Evolutionary conservation across 2,888 invertebrate species (phyloP), one percentile per base, ranked within the genome.

Genomic region (Dynastes maya): DNA sequence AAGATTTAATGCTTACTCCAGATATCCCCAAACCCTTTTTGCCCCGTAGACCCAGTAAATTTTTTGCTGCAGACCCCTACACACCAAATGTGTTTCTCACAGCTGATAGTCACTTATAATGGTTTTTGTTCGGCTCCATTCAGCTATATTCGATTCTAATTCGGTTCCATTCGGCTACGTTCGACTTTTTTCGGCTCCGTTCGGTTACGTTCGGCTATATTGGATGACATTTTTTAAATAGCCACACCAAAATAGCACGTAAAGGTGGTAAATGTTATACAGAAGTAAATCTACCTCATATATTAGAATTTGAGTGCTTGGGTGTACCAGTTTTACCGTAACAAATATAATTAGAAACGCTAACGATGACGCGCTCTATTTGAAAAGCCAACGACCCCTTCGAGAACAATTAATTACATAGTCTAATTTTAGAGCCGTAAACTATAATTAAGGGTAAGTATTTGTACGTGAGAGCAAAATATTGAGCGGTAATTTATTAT

Each of bases 381-480:
- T 67, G 40, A 45, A 67, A 22, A 45, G 22, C 22, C 6, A 67
- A 67, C 45, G 45, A 22, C 65, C 16, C 65, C 45, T 67, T 16
- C 1, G 65, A 67, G 65, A 67, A 67, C 22, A 40, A 67, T 67
- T 67, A 16, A 45, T 67, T 67, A 67, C 40, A 45, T 37, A 67
- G 45, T n/a, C 65, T 40, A 37, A 67, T 67, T 67, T 22, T 16
- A 67, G 65, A 65, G 37, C 40, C 32, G 37, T 65, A 65, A 37
- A 65, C 65, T 45, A 45, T 65, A 65, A 65, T 65, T 65, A 65
- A 45, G 65, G 40, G n/a, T 37, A 65, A 40, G 45, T 65, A 65
- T 37, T 37, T 37, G 16, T 37, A 37, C 40, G 65, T 40, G 65
- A 65, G 40, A 16, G 65, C 8, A 37, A 65, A 65, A 65, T 40